Percentiles rank a stretch among this genome's conserved stretches.
Evolutionary conservation across 2,888 invertebrate species (phyloP).

Genomic region (Drosophila mimica): DNA sequence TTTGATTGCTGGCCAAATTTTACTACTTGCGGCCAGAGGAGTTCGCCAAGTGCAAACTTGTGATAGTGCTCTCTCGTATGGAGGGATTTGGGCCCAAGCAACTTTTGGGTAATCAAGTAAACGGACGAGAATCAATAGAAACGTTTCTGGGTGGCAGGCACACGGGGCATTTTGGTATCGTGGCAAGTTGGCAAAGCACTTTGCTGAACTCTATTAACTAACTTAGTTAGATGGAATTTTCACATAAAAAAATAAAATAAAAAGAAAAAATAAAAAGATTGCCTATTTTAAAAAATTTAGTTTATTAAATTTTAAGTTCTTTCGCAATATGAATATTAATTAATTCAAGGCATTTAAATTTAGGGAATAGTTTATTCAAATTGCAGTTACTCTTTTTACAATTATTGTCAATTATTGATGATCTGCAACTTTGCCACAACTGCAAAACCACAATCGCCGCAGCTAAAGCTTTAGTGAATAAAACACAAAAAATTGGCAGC

Average conservation of each 20-base stretch:
- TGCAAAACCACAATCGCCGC: neutral
- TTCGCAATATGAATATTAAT: neutral
- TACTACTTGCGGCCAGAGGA: slow-evolving; percentile 30
- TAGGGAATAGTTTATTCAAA: neutral
- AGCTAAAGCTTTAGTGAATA: neutral
- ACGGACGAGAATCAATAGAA: slow-evolving; percentile 16
- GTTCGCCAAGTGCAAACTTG: slow-evolving; percentile 40
- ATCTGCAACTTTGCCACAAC: neutral
- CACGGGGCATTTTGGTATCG: slow-evolving; percentile 1
- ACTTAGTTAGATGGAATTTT: neutral
- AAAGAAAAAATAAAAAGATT: neutral
- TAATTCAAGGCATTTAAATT: neutral
- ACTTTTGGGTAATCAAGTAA: slow-evolving; percentile 37
- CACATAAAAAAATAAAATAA: neutral
- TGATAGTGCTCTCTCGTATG: slow-evolving; percentile 20
- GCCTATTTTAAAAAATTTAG: neutral
- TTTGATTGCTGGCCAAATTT: slow-evolving; percentile 42
- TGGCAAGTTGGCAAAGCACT: neutral
- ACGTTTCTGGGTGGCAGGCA: neutral
- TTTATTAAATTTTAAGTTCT: accelerated
- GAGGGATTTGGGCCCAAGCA: slow-evolving; percentile 4
- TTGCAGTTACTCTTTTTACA: neutral
- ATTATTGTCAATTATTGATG: neutral
- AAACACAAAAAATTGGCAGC: neutral
- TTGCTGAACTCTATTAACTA: slow-evolving; percentile 9